These are phyloP conservation scores for Heliconius cydno DNA, from an alignment of 2,888 invertebrate genomes.

Conservation along the genomic window DNA sequence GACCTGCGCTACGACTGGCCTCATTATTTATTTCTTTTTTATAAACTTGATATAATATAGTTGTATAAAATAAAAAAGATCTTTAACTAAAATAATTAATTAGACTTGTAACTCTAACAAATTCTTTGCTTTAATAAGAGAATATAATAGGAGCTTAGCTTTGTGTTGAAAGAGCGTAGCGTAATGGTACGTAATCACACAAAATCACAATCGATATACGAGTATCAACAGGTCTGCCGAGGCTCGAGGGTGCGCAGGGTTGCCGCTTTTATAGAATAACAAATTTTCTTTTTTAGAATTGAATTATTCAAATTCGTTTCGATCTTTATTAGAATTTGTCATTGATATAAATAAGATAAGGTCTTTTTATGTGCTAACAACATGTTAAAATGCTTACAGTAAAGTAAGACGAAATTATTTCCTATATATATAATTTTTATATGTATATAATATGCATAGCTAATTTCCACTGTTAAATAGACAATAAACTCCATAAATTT, in stretches of 20 bases:
- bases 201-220: slow-evolving; percentile 61
- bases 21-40: no score
- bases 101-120: background rate
- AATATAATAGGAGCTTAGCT: background rate
- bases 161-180: slow-evolving; percentile 31
- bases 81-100: no score
- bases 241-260: slow-evolving; percentile 51
- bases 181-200: slow-evolving; percentile 37
- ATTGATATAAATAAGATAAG: background rate
- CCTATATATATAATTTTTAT: background rate
- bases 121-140: background rate
- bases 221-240: slow-evolving; percentile 72
- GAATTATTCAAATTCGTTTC: background rate
- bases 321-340: background rate
- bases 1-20: no score
- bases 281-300: background rate
- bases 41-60: no score
- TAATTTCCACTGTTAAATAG: no score
- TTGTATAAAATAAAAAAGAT: no score
- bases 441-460: background rate
- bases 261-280: background rate
- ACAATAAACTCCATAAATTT: no score
- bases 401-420: no score
- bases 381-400: no score
- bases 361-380: background rate